These are phyloP conservation scores for Caradrina kadenii DNA, from an alignment of 2,888 invertebrate genomes.

Conservation along the genomic window DNA sequence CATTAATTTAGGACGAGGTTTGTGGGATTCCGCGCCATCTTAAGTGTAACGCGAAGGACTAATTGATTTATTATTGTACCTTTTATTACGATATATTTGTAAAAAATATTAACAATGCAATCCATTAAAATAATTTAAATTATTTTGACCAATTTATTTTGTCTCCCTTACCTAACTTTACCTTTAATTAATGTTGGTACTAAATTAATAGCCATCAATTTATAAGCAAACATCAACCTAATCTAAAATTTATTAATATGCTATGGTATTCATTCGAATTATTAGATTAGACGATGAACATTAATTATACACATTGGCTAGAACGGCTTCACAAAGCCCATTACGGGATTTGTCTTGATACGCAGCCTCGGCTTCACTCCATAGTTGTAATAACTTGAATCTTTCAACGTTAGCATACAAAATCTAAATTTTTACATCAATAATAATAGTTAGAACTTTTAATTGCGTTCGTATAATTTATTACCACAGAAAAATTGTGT, in stretches of 20 bases:
- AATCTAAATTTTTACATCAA: constrained; percentile 14
- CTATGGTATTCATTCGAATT: not conserved
- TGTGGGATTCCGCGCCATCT: constrained; percentile 46
- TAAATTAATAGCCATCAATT: no score
- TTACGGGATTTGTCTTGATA: not conserved
- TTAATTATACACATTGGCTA: not conserved
- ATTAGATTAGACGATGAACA: not conserved
- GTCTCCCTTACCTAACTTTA: not conserved
- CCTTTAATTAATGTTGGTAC: not conserved
- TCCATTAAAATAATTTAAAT: constrained; percentile 55
- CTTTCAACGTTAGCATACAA: not conserved
- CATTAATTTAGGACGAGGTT: constrained; percentile 54
- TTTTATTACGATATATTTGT: constrained; percentile 51
- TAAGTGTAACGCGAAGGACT: constrained; percentile 50
- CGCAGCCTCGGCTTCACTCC: not conserved
- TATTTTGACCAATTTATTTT: constrained; percentile 31
- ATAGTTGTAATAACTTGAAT: not conserved
- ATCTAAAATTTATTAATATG: no score
- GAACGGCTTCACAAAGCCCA: not conserved
- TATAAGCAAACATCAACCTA: no score
- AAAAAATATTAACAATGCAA: constrained; percentile 63
- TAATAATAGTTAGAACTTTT: constrained; percentile 32
- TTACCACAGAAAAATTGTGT: constrained; percentile 30
- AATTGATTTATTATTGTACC: constrained; percentile 65
- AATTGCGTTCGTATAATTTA: constrained; percentile 40